A percentile compares a stretch with the other conserved stretches of the same genome.
These are phyloP conservation scores for Tautogolabrus adspersus DNA, from an alignment of 2,113 vertebrate genomes.

Conservation along the genomic window DNA sequence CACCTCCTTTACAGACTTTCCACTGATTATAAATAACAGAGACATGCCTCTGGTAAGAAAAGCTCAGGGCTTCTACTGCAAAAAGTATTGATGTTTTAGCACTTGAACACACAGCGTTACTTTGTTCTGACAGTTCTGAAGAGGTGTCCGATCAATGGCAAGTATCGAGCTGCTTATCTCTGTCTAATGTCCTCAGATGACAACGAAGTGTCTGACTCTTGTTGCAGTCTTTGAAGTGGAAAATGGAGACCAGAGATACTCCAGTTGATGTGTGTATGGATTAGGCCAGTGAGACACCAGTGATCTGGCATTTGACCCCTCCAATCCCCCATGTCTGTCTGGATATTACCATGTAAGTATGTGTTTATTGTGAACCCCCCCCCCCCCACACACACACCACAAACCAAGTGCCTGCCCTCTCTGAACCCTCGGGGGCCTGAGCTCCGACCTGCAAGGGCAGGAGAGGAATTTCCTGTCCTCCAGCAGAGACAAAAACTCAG, in stretches of 20 bases:
- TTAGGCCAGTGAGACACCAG: constrained; percentile 43
- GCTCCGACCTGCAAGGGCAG: constrained; percentile 64
- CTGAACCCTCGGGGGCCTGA: constrained; percentile 53
- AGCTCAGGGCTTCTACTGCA: constrained; percentile 15
- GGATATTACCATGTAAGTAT: constrained; percentile 25
- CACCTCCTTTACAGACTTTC: constrained; percentile 31
- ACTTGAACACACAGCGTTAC: constrained; percentile 19
- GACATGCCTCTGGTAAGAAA: constrained; percentile 1
- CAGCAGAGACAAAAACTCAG: constrained; percentile 47
- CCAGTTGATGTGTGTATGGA: constrained; percentile 51
- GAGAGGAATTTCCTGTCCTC: constrained; percentile 75
- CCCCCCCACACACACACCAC: constrained; percentile 22
- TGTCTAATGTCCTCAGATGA: constrained; percentile 55
- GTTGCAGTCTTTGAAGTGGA: constrained; percentile 58
- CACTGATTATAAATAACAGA: constrained; percentile 41
- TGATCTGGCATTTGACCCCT: constrained; percentile 51
- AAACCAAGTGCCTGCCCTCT: constrained; percentile 55
- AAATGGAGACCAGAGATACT: constrained; percentile 33
- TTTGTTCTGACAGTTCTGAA: constrained; percentile 64
- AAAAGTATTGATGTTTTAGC: constrained; percentile 30
- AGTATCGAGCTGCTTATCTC: constrained; percentile 66
- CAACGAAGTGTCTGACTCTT: constrained; percentile 47
- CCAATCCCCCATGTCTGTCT: constrained; percentile 50
- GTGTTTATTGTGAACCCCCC: constrained; percentile 34
- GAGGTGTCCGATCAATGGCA: constrained; percentile 56